These are phyloP conservation scores for Bradypodion pumilum DNA, from an alignment of 2,797 vertebrate genomes.

Conservation along the genomic window DNA sequence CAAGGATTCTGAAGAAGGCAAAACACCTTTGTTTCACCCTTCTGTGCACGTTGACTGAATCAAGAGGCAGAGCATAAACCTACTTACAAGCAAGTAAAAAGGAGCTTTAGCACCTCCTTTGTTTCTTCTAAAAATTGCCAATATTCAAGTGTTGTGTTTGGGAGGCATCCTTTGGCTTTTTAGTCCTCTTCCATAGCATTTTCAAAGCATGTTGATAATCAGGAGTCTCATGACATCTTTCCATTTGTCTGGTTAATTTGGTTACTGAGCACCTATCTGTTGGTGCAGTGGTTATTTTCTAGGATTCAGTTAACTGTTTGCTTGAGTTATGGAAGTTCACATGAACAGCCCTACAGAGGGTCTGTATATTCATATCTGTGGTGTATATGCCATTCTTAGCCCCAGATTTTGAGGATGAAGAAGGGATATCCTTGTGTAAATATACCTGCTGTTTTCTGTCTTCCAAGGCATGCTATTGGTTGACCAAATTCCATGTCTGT, in stretches of 20 bases:
- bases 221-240: neutral
- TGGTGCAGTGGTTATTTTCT: neutral
- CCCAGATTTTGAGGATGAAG: neutral
- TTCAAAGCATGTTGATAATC: neutral
- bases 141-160: neutral
- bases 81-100: neutral
- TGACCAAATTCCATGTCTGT: conserved; percentile 17
- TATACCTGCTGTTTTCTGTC: conserved; percentile 41
- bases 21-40: neutral
- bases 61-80: neutral
- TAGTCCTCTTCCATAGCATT: neutral
- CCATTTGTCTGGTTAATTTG: neutral
- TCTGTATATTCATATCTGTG: neutral
- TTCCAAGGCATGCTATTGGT: conserved; percentile 36
- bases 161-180: neutral
- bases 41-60: neutral
- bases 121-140: neutral
- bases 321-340: neutral
- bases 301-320: neutral
- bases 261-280: neutral
- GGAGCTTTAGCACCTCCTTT: neutral
- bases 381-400: neutral
- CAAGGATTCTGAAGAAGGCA: neutral
- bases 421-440: conserved; percentile 1
- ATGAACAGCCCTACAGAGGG: neutral